Evolutionary conservation across 1,140 invertebrate genomes (phyloP).

Genomic region (Mya arenaria): DNA sequence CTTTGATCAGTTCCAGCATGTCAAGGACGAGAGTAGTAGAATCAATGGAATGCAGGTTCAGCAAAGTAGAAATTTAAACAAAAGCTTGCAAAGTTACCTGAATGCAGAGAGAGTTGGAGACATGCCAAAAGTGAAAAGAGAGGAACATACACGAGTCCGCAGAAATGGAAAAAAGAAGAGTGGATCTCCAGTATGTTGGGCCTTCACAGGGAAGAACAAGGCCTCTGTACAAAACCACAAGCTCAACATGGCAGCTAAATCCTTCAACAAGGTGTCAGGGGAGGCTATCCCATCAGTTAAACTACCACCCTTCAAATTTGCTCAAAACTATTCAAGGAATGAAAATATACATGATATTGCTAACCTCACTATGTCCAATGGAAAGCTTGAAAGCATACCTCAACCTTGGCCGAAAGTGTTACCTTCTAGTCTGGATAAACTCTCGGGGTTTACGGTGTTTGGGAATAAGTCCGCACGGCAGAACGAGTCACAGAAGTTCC

Average conservation of each 20-base stretch:
- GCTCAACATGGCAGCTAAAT: slow-evolving; percentile 53
- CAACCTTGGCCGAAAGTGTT: slow-evolving; percentile 8
- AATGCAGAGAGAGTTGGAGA: background rate
- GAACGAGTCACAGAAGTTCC: slow-evolving; percentile 38
- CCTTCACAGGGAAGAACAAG: slow-evolving; percentile 63
- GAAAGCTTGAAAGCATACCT: slow-evolving; percentile 8
- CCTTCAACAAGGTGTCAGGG: background rate
- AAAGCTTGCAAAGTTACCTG: background rate
- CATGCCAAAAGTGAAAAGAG: slow-evolving; percentile 45
- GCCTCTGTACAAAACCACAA: slow-evolving; percentile 64
- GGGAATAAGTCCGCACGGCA: slow-evolving; percentile 35
- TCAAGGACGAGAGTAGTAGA: background rate
- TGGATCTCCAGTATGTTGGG: slow-evolving; percentile 60
- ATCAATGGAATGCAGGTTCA: background rate
- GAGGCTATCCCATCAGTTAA: slow-evolving; percentile 34
- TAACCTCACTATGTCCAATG: slow-evolving; percentile 22
- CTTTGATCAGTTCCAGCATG: background rate
- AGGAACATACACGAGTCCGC: background rate
- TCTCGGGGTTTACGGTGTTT: slow-evolving; percentile 30
- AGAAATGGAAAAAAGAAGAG: slow-evolving; percentile 22
- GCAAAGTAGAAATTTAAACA: background rate
- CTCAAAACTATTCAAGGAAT: slow-evolving; percentile 1
- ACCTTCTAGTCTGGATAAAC: slow-evolving; percentile 1
- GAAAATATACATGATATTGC: slow-evolving; percentile 49
- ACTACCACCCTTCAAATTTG: slow-evolving; percentile 25